These are phyloP conservation scores for Nomada fucata DNA, from an alignment of 2,888 invertebrate species.

Conservation along the genomic window DNA sequence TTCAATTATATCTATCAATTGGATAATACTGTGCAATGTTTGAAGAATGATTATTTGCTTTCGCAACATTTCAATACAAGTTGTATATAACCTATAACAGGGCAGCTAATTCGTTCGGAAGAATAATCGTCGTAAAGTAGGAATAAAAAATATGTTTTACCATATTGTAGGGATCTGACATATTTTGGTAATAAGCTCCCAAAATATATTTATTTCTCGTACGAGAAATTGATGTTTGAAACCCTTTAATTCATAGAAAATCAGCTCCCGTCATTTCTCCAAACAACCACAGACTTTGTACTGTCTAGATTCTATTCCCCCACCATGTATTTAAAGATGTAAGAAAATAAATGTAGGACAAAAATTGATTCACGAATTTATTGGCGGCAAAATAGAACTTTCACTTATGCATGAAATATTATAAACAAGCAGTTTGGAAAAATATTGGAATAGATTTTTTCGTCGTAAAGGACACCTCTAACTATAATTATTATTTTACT, in stretches of 20 bases:
- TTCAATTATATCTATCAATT: neutral
- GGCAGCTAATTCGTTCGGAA: conserved; percentile 1
- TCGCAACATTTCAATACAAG: conserved; percentile 31
- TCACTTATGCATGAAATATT: neutral
- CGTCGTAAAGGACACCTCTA: neutral
- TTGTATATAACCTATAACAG: conserved; percentile 45
- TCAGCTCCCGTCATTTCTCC: conserved; percentile 54
- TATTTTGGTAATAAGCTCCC: conserved; percentile 12
- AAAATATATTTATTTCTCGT: conserved; percentile 28
- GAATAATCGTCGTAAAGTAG: neutral
- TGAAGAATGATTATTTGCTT: conserved; percentile 19
- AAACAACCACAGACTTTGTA: conserved; percentile 50
- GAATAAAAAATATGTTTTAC: conserved; percentile 42
- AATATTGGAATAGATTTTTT: neutral
- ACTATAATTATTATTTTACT: conserved; percentile 7
- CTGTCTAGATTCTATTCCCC: conserved; percentile 44
- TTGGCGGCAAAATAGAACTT: conserved; percentile 11
- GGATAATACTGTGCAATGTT: neutral
- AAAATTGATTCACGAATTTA: neutral
- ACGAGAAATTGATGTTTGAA: conserved; percentile 40
- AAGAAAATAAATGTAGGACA: neutral
- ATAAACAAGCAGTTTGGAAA: neutral
- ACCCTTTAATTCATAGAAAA: conserved; percentile 43
- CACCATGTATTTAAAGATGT: conserved; percentile 13
- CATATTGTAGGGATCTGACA: conserved; percentile 48